Evolutionary conservation across 2,888 invertebrate species (phyloP).

Genomic region (Thyatira batis): DNA sequence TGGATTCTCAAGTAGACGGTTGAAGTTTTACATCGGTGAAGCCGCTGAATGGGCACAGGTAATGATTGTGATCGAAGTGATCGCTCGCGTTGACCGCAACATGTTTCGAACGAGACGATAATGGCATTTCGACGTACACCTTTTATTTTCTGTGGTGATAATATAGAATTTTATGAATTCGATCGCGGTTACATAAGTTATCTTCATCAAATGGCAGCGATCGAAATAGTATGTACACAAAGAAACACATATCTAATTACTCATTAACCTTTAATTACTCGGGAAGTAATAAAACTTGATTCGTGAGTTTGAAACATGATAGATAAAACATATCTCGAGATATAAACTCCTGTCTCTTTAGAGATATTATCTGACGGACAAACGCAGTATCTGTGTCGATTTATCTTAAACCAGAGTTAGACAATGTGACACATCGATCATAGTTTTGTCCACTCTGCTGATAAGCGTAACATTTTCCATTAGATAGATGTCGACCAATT

Average conservation of each 20-base stretch:
- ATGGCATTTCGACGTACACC: constrained; percentile 57
- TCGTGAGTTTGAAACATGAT: constrained; percentile 20
- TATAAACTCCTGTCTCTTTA: constrained; percentile 58
- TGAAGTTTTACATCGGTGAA: constrained; percentile 53
- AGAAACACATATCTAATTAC: constrained; percentile 10
- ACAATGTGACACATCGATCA: constrained; percentile 67
- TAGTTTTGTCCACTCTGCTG: constrained; percentile 69
- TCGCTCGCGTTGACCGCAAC: constrained; percentile 71
- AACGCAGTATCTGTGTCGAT: constrained; percentile 59
- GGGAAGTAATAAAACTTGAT: constrained; percentile 20
- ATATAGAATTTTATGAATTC: constrained; percentile 55
- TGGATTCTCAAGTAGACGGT: constrained; percentile 48
- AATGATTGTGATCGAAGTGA: constrained; percentile 72
- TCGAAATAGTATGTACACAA: not conserved
- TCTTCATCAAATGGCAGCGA: constrained; percentile 19
- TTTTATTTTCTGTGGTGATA: constrained; percentile 65
- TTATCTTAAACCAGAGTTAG: constrained; percentile 57
- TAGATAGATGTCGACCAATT: constrained; percentile 36
- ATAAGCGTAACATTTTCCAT: constrained; percentile 60
- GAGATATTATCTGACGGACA: constrained; percentile 58
- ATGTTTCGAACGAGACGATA: constrained; percentile 75
- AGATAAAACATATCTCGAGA: constrained; percentile 41
- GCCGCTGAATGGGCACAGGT: constrained; percentile 57
- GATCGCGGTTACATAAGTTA: constrained; percentile 37
- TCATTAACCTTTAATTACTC: constrained; percentile 35